Base-by-base conservation (phyloP, 2,888 invertebrate genomes). In the Abrostola tripartita region DNA sequence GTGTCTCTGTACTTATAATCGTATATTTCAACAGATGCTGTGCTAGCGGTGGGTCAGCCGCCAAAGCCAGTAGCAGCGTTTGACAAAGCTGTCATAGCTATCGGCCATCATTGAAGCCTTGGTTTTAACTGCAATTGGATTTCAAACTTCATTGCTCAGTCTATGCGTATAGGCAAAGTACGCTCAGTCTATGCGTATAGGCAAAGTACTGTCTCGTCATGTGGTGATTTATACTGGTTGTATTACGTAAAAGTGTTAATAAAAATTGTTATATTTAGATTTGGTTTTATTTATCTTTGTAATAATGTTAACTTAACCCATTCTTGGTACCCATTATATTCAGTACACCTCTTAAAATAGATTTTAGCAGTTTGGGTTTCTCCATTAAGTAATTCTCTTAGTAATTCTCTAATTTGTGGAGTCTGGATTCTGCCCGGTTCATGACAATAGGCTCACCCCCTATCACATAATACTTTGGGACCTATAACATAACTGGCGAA, bases 41-140 rank as follows among this genome's bases (percentile, higher is more conserved):
- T 94, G 35, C 81, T 94, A 64, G 93, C 94, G 10, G 86, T 94
- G 47, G 94, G 94, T 0, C 91, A 92, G 74, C 94, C 94, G 0
- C 94, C 94, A n/a, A 72, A 71, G 12, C 94, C 94, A n/a, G 74
- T 94, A 6, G 91, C 91, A 54, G 91, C 92, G 1, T 94, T 94
- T 61, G 94, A 94, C 73, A 90, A 92, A 74, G 94, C 94, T 35
- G 86, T 88, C 14, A 92, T 94, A 68, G 90, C 89, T 6, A 74
- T 94, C 6, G 91, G 91, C 10, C 49, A 63, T 57, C 72, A 72
- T 59, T 68, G 58, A 74, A 71, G 37, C 14, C 35, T 10, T 52
- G 53, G 14, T 12, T 58, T 10, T 14, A 36, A 35, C 54, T 55
- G 42, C 12, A 7, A 24, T 53, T 52, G 7, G 40, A 9, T 54